Evolutionary conservation across 2,113 vertebrate genomes (phyloP), one percentile per base, ranked within the genome.

Genomic region (Philantomba maxwellii): DNA sequence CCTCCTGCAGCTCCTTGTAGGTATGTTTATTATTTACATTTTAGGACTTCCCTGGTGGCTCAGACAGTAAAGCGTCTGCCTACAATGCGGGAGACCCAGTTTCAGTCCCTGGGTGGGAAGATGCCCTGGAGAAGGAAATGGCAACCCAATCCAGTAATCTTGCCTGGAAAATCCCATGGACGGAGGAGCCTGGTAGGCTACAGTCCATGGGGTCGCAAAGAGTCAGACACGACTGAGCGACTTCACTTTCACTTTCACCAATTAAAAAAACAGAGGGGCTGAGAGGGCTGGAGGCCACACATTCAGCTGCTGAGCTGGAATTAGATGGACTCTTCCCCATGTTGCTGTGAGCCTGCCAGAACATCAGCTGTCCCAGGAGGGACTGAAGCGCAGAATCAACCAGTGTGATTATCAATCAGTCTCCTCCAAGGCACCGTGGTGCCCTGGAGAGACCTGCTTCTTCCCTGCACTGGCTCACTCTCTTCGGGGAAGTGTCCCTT

Each of bases 401-500:
- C 9, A 33, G 87, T 1, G 1, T 53, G 13, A 55, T 25, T 2
- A 28, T n/a, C 11, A 11, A 7, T 58, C 23, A 11, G 5, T 17
- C 12, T 47, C 47, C 57, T 78, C 23, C 5, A 10, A 60, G 73
- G 43, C 17, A 26, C 15, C 4, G 9, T 1, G 7, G 49, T 14
- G n/a, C 16, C 49, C 62, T 45, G 30, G 62, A 43, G 49, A 21
- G 53, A 39, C 7, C 8, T 26, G 43, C 28, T 23, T 33, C 26
- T 78, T 4, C 0, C 5, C 10, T 26, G 30, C 19, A 2, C 39
- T 14, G 7, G 9, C 6, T 73, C 21, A 36, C 23, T 90, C 19
- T 90, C 55, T 12, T 70, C 0, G 1, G 13, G 55, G 23, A 45
- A 28, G 3, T 3, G 2, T 16, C 16, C 1, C 45, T 66, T 39